These are phyloP conservation scores for Cariama cristata DNA, from an alignment of 2,113 vertebrate genomes.

Conservation along the genomic window DNA sequence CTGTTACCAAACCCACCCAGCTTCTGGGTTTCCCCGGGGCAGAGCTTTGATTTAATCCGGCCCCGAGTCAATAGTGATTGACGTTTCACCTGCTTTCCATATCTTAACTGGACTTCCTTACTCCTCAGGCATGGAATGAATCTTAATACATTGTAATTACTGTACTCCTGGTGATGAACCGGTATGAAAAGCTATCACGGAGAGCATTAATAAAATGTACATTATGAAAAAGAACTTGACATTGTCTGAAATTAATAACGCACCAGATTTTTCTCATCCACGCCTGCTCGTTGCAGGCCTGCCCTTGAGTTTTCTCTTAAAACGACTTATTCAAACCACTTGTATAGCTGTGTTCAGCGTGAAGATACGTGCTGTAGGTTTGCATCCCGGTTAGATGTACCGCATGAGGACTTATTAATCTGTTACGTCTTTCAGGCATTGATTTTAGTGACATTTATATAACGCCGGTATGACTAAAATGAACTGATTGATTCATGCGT, in stretches of 20 bases:
- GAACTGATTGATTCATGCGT: constrained; percentile 54
- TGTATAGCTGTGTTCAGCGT: neutral
- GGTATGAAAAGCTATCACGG: constrained; percentile 42
- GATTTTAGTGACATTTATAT: constrained; percentile 53
- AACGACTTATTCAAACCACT: constrained; percentile 8
- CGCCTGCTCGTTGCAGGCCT: neutral
- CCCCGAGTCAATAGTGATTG: neutral
- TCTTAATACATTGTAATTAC: constrained; percentile 68
- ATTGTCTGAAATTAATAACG: constrained; percentile 58
- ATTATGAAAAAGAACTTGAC: constrained; percentile 3
- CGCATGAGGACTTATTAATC: neutral
- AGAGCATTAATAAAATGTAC: constrained; percentile 70
- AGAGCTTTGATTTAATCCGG: neutral
- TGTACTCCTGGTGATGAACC: constrained; percentile 57
- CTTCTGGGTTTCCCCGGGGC: neutral
- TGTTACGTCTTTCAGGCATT: constrained; percentile 20
- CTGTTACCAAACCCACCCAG: neutral
- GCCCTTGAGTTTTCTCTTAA: constrained; percentile 40
- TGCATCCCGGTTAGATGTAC: constrained; percentile 1
- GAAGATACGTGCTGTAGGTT: constrained; percentile 12
- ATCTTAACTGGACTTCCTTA: constrained; percentile 49
- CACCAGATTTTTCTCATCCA: neutral
- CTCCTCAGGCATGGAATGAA: constrained; percentile 69
- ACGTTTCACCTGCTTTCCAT: constrained; percentile 26
- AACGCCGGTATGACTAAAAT: constrained; percentile 40